Base-by-base conservation (phyloP, 2,888 invertebrate genomes). In the Melitaea athalia region DNA sequence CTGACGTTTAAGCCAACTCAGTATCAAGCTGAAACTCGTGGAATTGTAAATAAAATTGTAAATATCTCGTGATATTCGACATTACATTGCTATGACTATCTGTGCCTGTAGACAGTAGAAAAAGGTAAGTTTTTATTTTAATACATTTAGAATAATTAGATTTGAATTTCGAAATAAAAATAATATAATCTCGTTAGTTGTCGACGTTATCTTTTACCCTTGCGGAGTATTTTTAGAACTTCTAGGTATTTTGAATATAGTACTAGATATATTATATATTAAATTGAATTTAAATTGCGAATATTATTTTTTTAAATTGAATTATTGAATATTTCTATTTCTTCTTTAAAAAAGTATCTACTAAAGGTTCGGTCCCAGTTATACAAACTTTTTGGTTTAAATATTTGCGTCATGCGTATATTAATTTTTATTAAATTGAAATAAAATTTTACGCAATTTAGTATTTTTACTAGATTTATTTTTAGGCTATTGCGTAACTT, bases 11-110 rank as follows among this genome's bases (percentile, higher is more conserved):
- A 75, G 68, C 67, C 74, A 76, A 79, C 77, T 81, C 85, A 87
- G 85, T 84, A 81, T 75, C 78, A 80, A 79, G n/a, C 57, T 79
- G 78, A 80, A 79, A 81, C 83, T 79, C 78, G 81, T 82, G 78
- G 52, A 64, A 77, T 82, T 87, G 88, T 88, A 87, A 87, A 88
- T 86, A 87, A 74, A 78, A 81, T 81, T 83, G 82, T 85, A 86
- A 85, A 85, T 87, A 77, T 73, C 57, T 57, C 42, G 57, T 42
- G 42, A 42, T 42, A 42, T 57, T 57, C 5, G n/a, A n/a, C 38
- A 15, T 57, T 42, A 15, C 4, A 57, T 57, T 57, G 38, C 42
- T 57, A 57, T 57, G 57, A 38, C 57, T 50, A 59, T 15, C 43
- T 57, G 67, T 67, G 52, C 38, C 57, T 55, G 52, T 52, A 52